Evolutionary conservation across 2,113 vertebrate species (phyloP), one percentile per base, ranked within the genome.

Genomic region (Sterna hirundo): DNA sequence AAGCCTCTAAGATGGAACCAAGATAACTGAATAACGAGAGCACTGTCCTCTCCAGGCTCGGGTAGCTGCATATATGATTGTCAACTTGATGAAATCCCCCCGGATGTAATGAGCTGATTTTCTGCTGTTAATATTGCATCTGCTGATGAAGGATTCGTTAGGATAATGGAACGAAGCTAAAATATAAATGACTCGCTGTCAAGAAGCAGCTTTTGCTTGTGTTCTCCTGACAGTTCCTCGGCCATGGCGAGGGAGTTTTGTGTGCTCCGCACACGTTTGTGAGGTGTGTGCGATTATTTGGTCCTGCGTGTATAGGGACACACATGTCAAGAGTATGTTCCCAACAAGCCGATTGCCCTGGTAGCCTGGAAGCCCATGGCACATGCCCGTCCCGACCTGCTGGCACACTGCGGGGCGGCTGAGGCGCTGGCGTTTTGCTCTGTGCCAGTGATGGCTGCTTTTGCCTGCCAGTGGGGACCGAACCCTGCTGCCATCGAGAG

Each of bases 71-170:
- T 99, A 98, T 99, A 99, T 99, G 99, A 99, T 99, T 99, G 99
- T 99, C 98, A 99, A 98, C 99, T 99, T 99, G 99, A 99, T 99
- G 99, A 99, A 99, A 99, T 99, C 99, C 99, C 99, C 99, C 99
- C 98, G 99, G 99, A 99, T 99, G 99, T 99, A 99, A 99, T 99
- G 99, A 99, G 99, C 99, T 99, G 99, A 99, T 99, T 99, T 99
- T 99, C 99, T 99, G 99, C 99, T 99, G 99, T 99, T 99, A 99
- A 99, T 99, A 99, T 99, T 99, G 99, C 99, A 99, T 99, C 99
- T 99, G 99, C 99, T 99, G 99, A 99, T 99, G 99, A 99, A 99
- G 99, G 99, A 99, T 99, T 99, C 99, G 99, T 99, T 99, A 99
- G 99, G 99, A 99, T 99, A 99, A 99, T 99, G 99, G 99, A 99